These are phyloP conservation scores for Volucella zonaria DNA, from an alignment of 2,888 invertebrate genomes.

Conservation along the genomic window DNA sequence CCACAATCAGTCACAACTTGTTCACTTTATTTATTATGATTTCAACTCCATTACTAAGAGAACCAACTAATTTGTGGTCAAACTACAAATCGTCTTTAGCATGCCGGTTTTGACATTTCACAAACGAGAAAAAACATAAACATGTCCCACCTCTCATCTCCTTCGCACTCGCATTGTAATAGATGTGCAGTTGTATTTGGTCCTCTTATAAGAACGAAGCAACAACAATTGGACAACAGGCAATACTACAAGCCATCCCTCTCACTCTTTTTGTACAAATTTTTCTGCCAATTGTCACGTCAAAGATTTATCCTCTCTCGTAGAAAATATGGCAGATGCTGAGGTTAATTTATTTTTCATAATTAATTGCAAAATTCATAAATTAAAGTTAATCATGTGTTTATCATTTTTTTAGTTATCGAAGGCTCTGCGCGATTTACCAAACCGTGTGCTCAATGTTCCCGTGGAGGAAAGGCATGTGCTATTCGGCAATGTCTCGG, in stretches of 20 bases:
- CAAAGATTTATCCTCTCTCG: constrained; percentile 51
- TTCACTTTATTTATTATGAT: not conserved
- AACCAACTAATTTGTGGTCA: not conserved
- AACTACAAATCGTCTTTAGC: not conserved
- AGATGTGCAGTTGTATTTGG: not conserved
- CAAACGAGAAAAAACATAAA: constrained; percentile 50
- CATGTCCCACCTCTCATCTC: not conserved
- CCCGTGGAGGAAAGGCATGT: constrained; percentile 79
- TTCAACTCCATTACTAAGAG: not conserved
- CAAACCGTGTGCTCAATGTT: constrained; percentile 80
- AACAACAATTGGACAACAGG: not conserved
- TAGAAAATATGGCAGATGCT: constrained; percentile 77
- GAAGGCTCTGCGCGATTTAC: constrained; percentile 81
- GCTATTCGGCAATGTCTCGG: constrained; percentile 80
- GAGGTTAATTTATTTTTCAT: constrained; percentile 74
- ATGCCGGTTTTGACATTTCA: constrained; percentile 42
- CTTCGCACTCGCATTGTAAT: not conserved
- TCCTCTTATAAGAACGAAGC: constrained; percentile 16
- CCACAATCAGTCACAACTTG: too few species aligned
- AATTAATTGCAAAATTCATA: constrained; percentile 57
- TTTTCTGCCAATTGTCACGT: constrained; percentile 64
- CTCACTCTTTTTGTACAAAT: constrained; percentile 19
- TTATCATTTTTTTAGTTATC: constrained; percentile 79
- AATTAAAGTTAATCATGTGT: constrained; percentile 26
- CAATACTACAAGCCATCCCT: not conserved